These are phyloP conservation scores for Hippocampus kuda DNA, from an alignment of 2,797 vertebrate genomes.

Conservation along the genomic window DNA sequence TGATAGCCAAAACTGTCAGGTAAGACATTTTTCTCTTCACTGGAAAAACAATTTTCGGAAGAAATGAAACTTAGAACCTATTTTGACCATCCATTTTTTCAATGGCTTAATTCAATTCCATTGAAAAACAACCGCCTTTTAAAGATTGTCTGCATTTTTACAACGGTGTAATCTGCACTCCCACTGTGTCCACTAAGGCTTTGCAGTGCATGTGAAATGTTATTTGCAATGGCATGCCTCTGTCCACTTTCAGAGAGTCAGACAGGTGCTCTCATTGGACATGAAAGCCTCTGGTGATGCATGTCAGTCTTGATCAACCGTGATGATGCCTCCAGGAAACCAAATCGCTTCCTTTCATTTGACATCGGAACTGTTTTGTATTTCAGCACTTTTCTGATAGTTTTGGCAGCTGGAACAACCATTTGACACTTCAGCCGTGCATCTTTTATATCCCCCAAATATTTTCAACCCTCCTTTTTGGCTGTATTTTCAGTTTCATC, in stretches of 20 bases:
- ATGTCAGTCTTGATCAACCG: conserved; percentile 59
- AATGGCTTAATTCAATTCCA: background rate
- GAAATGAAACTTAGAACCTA: background rate
- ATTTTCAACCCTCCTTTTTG: background rate
- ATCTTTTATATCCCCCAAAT: conserved; percentile 4
- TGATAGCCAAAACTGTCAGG: no score
- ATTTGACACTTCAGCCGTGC: conserved; percentile 12
- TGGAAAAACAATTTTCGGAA: no score
- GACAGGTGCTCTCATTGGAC: conserved; percentile 67
- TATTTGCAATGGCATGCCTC: conserved; percentile 52
- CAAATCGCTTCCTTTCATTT: conserved; percentile 40
- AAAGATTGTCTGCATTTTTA: background rate
- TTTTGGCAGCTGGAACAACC: conserved; percentile 34
- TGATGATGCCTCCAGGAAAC: conserved; percentile 50
- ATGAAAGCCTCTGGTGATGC: conserved; percentile 63
- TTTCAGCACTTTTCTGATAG: conserved; percentile 59
- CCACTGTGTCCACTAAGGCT: conserved; percentile 19
- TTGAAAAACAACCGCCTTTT: background rate
- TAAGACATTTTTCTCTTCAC: no score
- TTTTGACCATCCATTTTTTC: background rate
- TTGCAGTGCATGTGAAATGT: conserved; percentile 35
- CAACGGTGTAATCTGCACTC: conserved; percentile 2
- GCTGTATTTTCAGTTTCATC: background rate
- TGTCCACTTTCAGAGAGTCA: conserved; percentile 45
- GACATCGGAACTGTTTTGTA: conserved; percentile 47